Evolutionary conservation across 1,140 invertebrate genomes (phyloP).

Genomic region (Brachionus sp.): DNA sequence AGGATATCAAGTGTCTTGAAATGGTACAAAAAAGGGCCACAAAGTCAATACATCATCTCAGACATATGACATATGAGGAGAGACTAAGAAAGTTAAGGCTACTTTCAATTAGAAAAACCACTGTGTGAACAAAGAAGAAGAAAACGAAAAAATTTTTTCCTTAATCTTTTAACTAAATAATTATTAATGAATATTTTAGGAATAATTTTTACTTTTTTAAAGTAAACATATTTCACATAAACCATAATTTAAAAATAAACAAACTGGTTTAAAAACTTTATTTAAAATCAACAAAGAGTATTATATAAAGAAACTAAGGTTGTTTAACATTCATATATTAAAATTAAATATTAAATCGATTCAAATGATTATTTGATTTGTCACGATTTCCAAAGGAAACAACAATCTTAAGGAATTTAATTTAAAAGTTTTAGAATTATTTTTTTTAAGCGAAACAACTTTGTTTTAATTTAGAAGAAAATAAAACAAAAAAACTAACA

Average conservation of each 20-base stretch:
- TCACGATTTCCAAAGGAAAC: background rate
- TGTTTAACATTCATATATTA: background rate
- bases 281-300: background rate
- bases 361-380: background rate
- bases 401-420: background rate
- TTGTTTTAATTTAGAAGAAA: background rate
- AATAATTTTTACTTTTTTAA: too few species aligned
- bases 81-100: too few species aligned
- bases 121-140: too few species aligned
- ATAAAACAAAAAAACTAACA: background rate
- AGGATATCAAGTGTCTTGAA: too few species aligned
- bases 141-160: too few species aligned
- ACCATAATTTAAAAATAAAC: background rate
- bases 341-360: background rate
- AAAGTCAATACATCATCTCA: too few species aligned
- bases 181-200: too few species aligned
- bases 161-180: too few species aligned
- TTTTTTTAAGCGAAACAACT: slow-evolving; percentile 48
- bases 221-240: too few species aligned
- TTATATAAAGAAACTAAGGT: background rate
- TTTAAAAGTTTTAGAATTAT: slow-evolving; percentile 29
- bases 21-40: too few species aligned
- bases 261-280: background rate
- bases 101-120: too few species aligned
- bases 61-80: too few species aligned